phyloP scores from a whole-genome alignment of 2,888 invertebrate genomes.

The Pollenia griseotomentosa region DNA sequence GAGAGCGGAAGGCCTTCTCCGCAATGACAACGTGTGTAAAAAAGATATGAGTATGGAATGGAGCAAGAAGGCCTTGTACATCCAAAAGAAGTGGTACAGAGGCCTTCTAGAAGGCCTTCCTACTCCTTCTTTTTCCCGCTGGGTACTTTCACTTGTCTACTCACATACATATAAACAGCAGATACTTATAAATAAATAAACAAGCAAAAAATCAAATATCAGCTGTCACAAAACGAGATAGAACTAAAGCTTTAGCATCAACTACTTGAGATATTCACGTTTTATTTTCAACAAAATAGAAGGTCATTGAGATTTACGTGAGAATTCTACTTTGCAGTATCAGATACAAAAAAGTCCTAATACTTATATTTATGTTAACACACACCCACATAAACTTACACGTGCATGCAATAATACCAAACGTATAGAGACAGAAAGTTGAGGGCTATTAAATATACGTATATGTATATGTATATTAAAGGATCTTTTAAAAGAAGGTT shows the following conservation, averaged over 20 bases:
- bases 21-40: too few relatives aligned
- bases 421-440: too few relatives aligned
- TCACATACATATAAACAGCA: background rate
- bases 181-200: background rate
- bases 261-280: slow-evolving; percentile 14
- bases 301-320: slow-evolving; percentile 50
- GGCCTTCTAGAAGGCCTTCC: too few relatives aligned
- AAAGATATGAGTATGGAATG: too few relatives aligned
- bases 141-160: background rate
- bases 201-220: slow-evolving; percentile 25
- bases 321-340: slow-evolving; percentile 7
- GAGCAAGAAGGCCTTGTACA: too few relatives aligned
- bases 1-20: too few relatives aligned
- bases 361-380: background rate
- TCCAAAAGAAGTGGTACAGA: too few relatives aligned
- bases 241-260: background rate
- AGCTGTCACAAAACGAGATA: slow-evolving; percentile 11
- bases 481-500: background rate
- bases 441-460: background rate
- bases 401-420: background rate
- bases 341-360: background rate
- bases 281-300: slow-evolving; percentile 41
- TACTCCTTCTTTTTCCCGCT: too few relatives aligned
- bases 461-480: background rate
- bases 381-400: background rate